These are phyloP conservation scores for Melopsittacus undulatus DNA, from an alignment of 2,797 vertebrate species.

Conservation along the genomic window DNA sequence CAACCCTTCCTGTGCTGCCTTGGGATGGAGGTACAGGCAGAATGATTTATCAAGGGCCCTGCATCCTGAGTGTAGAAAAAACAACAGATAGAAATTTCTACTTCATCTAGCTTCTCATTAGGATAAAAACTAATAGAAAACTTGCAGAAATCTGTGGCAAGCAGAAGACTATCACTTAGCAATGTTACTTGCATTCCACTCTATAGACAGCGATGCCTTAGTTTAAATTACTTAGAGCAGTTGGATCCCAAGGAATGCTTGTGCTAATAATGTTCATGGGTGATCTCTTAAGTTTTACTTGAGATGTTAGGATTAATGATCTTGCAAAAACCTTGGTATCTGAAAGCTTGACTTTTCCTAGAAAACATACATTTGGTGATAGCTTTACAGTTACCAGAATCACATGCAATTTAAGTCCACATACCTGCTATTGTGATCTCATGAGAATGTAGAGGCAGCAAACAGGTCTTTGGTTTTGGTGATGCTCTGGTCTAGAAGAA, in stretches of 20 bases:
- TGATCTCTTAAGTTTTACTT: background rate
- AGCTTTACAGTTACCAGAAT: background rate
- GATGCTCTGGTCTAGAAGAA: background rate
- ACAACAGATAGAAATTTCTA: background rate
- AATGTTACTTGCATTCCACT: background rate
- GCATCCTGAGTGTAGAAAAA: background rate
- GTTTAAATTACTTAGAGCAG: background rate
- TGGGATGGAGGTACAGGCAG: background rate
- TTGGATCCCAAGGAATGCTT: background rate
- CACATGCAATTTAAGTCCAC: background rate
- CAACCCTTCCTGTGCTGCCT: background rate
- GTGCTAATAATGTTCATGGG: background rate
- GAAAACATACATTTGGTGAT: background rate
- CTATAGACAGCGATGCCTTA: background rate
- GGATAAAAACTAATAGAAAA: background rate
- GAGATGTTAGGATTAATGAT: background rate
- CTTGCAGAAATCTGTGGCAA: background rate
- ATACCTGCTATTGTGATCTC: background rate
- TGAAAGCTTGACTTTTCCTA: background rate
- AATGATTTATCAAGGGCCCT: background rate
- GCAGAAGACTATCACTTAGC: background rate
- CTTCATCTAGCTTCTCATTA: background rate
- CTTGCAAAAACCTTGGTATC: background rate
- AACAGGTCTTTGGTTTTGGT: background rate
- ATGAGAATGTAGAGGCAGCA: background rate